Evolutionary conservation across 2,113 vertebrate species (phyloP), one percentile per base, ranked within the genome.

Genomic region (Rhynchomys soricoides): DNA sequence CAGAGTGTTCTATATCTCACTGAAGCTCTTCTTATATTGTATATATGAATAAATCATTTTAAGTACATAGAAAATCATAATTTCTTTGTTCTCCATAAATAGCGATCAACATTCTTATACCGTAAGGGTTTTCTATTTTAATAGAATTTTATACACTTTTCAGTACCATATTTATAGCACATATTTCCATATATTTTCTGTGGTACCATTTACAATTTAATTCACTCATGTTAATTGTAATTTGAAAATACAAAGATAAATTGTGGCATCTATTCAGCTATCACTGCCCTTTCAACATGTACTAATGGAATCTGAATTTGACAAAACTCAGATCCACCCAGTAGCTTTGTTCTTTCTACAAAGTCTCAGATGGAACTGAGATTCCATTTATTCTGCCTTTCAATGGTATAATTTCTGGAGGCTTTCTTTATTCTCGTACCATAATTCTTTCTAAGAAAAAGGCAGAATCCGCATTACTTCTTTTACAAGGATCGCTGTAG

Each of bases 381-480:
- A 15, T 96, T 97, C 89, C 85, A 82, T 37, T 95, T 86, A 57
- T 74, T 96, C 26, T 77, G 13, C n/a, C 16, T 97, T 96, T 95
- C 95, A 93, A 50, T 94, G 79, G 11, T 43, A 73, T 91, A 95
- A 95, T 82, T 96, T n/a, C 95, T 96, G 95, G 0, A 85, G 50
- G 43, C 37, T 77, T 92, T 94, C 71, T 96, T 93, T 97, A 91
- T 96, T 97, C 94, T 91, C 81, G n/a, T 93, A 52, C 24, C 45
- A 79, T 92, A 97, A 96, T 96, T 93, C 50, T 95, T 91, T 86
- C 95, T 95, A 93, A 86, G 93, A 73, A 89, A 96, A 83, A 57
- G 7, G 95, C 75, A 93, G 16, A 83, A 73, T 95, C 57, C 94
- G 68, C 48, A 89, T 89, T 95, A 59, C 74, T 88, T 83, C 71